Base-by-base conservation (phyloP, 2,113 vertebrate genomes). In the Tenebrosternarchus preto region DNA sequence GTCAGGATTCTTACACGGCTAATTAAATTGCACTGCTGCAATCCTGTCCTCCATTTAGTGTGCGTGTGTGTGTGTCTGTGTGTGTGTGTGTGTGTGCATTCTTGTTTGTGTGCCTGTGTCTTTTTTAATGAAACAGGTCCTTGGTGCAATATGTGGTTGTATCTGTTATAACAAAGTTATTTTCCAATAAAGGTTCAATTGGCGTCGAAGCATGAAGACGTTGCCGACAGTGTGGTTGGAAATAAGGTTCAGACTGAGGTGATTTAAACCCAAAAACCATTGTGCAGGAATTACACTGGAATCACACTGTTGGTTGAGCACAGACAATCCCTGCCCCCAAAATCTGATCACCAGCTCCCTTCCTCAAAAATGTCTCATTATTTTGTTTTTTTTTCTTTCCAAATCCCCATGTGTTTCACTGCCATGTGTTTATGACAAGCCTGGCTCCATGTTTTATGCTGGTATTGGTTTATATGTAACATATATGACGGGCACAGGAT, bases 1-100 rank as follows among this genome's bases (percentile, higher is more conserved):
- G n/a, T n/a, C 53, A 9, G 29, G 50, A 84, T 83, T 81, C 57
- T 80, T 78, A 63, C 73, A 75, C 81, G 68, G 73, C 70, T 79
- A 87, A 87, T 86, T 85, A 76, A 84, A 80, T 29, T 55, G 64
- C 27, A 68, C 31, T n/a, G 25, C 0, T 53, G 64, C 27, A 68
- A 19, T n/a, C 43, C 0, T 31, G 7, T 29, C 12, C 43, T 46
- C 43, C 67, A 6, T 60, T 39, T 59, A 20, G n/a, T 59, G 31
- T 46, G 56, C 60, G 11, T 72, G 70, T 72, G 70, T 56, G 22
- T 59, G n/a, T 77, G 15, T 60, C 55, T 60, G 31, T 39, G n/a
- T 74, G 31, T 50, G 33, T 74, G 12, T 73, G 70, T 73, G 70
- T 56, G 22, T 59, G 31, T n/a, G 25, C 22, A 25, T 39, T n/a